Base-by-base conservation (phyloP, 2,113 vertebrate species). In the Columba janthina region DNA sequence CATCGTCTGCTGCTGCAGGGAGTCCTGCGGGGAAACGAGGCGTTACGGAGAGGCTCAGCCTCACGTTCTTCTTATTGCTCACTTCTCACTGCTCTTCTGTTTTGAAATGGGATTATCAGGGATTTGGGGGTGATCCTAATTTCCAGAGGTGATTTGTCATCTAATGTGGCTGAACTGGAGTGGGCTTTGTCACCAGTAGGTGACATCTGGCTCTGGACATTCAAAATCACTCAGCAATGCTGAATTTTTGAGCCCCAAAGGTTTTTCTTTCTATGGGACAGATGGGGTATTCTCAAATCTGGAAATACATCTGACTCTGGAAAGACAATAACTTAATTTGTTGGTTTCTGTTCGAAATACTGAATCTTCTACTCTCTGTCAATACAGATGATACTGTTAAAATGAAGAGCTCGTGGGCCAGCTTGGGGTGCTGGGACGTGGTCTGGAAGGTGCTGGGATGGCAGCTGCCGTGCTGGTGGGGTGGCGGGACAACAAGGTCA, bases 1-100 rank as follows among this genome's bases (percentile, higher is more conserved):
- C 96, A 99, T 97, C 89, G 99, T 99, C 97, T 99, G 98, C 96
- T 99, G 99, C 95, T 99, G 99, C 93, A 99, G 94, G 1, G 99
- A 98, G 89, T 99, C 99, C 99, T 99, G 97, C 28, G 38, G 89
- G 64, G 94, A n/a, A 11, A 28, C 2, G 12, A 67, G 42, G 16
- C 42, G 51, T 54, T n/a, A 6, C 88, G 82, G 51, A 77, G 10
- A 82, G 25, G 25, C 25, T 65, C 90, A 29, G 62, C 22, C 66
- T 53, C n/a, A 18, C 12, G 1, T 3, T 21, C 17, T 42, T 22
- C 70, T 6, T 44, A 44, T 44, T 44, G 16, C 42, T 44, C 5
- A 15, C 24, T 64, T 51, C 21, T 42, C 21, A 5, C 6, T 62
- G 56, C 71, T 38, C 46, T 85, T 54, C n/a, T 0, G 0, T 21